Evolutionary conservation across 2,888 invertebrate species (phyloP).

Genomic region (Monopis laevigella): DNA sequence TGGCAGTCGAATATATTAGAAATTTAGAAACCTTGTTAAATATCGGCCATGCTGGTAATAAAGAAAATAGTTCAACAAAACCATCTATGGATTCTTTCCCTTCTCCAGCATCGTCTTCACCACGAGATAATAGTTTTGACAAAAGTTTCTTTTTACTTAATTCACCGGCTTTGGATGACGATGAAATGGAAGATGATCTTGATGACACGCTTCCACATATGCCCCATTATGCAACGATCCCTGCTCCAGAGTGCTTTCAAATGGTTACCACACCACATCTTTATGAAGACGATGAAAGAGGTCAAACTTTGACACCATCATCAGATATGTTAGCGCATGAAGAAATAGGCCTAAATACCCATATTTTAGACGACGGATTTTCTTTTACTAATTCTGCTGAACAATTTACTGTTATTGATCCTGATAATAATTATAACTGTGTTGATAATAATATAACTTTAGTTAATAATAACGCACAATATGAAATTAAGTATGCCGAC

Average conservation of each 20-base stretch:
- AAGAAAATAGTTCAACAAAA: constrained; percentile 42
- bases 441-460: constrained; percentile 51
- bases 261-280: constrained; percentile 65
- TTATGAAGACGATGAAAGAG: constrained; percentile 72
- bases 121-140: constrained; percentile 60
- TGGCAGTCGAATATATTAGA: constrained; percentile 91
- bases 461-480: constrained; percentile 35
- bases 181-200: constrained; percentile 50
- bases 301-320: constrained; percentile 61
- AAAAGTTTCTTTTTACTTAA: constrained; percentile 55
- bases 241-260: constrained; percentile 71
- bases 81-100: constrained; percentile 59
- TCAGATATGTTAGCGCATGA: constrained; percentile 58
- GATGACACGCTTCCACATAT: constrained; percentile 41
- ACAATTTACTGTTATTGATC: constrained; percentile 61
- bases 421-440: constrained; percentile 43
- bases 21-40: constrained; percentile 80
- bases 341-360: constrained; percentile 52
- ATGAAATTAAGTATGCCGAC: constrained; percentile 58
- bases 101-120: constrained; percentile 59
- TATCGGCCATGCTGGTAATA: constrained; percentile 68
- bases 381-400: constrained; percentile 58
- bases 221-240: constrained; percentile 67
- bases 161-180: constrained; percentile 54
- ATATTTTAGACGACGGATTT: constrained; percentile 57